phyloP scores from a whole-genome alignment of 1,140 invertebrate species.

The Grapholita molesta region DNA sequence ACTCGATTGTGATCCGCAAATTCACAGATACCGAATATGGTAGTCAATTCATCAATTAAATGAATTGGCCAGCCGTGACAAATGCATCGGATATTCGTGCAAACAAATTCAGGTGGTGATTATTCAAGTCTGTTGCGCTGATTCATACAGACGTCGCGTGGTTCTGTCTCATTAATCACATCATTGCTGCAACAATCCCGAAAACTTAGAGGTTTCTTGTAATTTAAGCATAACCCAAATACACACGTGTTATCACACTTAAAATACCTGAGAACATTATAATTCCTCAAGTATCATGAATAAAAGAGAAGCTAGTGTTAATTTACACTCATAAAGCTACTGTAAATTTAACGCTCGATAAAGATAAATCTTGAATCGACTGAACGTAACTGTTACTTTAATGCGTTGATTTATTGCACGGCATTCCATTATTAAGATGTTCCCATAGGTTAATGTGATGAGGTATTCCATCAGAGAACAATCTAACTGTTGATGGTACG shows the following conservation, averaged over 20 bases:
- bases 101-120: constrained; percentile 25
- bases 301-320: not conserved
- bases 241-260: not conserved
- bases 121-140: constrained; percentile 20
- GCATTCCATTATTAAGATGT: not conserved
- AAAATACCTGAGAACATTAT: not conserved
- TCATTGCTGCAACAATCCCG: not conserved
- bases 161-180: not conserved
- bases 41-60: constrained; percentile 42
- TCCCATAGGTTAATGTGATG: not conserved
- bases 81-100: constrained; percentile 29
- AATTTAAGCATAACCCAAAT: not conserved
- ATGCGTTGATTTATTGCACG: not conserved
- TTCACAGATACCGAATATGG: constrained; percentile 39
- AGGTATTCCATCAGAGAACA: constrained; percentile 27
- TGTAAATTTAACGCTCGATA: not conserved
- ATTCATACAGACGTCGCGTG: constrained; percentile 10
- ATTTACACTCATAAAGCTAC: not conserved
- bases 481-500: constrained; percentile 56
- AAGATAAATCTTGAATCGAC: not conserved
- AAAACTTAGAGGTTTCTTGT: not conserved
- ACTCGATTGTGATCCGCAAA: constrained; percentile 30
- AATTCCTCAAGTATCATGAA: not conserved
- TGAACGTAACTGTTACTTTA: not conserved
- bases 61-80: constrained; percentile 37